These are phyloP conservation scores for Xylocopa sonorina DNA, from an alignment of 1,140 invertebrate species.

Conservation along the genomic window DNA sequence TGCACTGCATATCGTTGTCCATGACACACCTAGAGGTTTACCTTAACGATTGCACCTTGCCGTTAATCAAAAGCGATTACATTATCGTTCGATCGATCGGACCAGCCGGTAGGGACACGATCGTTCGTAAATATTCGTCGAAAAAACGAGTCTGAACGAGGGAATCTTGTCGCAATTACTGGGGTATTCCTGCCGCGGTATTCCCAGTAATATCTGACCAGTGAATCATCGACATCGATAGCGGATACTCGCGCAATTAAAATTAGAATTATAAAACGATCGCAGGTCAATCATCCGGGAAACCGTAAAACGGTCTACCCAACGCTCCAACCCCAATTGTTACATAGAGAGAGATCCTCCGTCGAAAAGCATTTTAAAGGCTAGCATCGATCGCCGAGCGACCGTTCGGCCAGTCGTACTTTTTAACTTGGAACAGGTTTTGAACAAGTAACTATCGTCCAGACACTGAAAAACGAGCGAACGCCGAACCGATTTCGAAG, in stretches of 20 bases:
- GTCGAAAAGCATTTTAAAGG: too few relatives aligned
- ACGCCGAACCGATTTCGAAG: slow-evolving; percentile 6
- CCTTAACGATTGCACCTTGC: too few relatives aligned
- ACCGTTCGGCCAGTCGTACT: too few relatives aligned
- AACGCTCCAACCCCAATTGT: not conserved
- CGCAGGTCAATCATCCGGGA: slow-evolving; percentile 57
- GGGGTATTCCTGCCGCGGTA: slow-evolving; percentile 66
- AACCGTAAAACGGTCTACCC: not conserved
- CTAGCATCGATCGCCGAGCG: too few relatives aligned
- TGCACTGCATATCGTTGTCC: not conserved
- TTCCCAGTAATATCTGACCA: slow-evolving; percentile 40
- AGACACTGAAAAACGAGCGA: slow-evolving; percentile 8
- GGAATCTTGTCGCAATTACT: not conserved
- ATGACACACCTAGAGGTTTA: not conserved
- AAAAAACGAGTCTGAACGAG: not conserved
- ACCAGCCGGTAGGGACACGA: not conserved
- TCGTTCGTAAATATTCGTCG: not conserved
- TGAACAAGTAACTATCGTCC: not conserved
- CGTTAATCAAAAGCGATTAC: too few relatives aligned
- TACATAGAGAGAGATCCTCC: not conserved
- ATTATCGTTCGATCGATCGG: not conserved
- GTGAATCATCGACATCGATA: slow-evolving; percentile 54
- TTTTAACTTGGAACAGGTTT: slow-evolving; percentile 52
- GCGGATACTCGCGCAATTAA: slow-evolving; percentile 33
- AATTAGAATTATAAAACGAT: slow-evolving; percentile 6